Percentiles rank a stretch among this genome's conserved stretches.
phyloP scores from a whole-genome alignment of 1,140 invertebrate species.

The Marisa cornuarietis region DNA sequence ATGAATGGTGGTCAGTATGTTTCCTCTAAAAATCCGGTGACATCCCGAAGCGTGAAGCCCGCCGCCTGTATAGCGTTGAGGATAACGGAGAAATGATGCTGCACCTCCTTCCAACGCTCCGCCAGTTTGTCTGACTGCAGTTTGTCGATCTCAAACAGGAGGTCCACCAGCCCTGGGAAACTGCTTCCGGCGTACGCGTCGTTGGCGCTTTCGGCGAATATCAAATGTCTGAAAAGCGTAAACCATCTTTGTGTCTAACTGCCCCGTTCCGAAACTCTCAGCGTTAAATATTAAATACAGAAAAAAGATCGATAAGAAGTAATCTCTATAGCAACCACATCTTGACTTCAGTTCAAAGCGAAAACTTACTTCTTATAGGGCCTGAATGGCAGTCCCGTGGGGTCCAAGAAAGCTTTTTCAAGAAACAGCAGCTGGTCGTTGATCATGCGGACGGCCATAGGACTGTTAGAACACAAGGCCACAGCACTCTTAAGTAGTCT shows the following conservation, averaged over 20 bases:
- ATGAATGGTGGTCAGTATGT: background rate
- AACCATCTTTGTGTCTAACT: no score
- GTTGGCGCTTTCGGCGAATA: conserved; percentile 62
- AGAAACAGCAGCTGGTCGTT: conserved; percentile 69
- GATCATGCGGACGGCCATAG: conserved; percentile 59
- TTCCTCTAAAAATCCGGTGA: conserved; percentile 42
- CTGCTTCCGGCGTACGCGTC: conserved; percentile 64
- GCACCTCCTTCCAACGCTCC: conserved; percentile 44
- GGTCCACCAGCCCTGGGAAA: conserved; percentile 65
- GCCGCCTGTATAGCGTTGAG: conserved; percentile 51
- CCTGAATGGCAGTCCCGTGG: conserved; percentile 62
- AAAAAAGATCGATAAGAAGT: no score
- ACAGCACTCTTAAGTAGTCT: no score
- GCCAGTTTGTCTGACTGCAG: conserved; percentile 1
- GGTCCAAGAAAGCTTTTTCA: conserved; percentile 68
- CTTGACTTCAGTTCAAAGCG: background rate
- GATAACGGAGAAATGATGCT: conserved; percentile 51
- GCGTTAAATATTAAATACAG: no score
- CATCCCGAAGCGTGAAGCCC: conserved; percentile 47
- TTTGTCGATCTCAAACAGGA: conserved; percentile 53
- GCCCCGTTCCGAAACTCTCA: no score
- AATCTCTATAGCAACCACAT: no score
- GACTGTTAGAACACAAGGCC: conserved; percentile 27
- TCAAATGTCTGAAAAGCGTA: conserved; percentile 57
- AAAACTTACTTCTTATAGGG: conserved; percentile 52